Base-by-base conservation (phyloP, 92 coral and sea anemone genomes). In the Parazoanthus darwini region DNA sequence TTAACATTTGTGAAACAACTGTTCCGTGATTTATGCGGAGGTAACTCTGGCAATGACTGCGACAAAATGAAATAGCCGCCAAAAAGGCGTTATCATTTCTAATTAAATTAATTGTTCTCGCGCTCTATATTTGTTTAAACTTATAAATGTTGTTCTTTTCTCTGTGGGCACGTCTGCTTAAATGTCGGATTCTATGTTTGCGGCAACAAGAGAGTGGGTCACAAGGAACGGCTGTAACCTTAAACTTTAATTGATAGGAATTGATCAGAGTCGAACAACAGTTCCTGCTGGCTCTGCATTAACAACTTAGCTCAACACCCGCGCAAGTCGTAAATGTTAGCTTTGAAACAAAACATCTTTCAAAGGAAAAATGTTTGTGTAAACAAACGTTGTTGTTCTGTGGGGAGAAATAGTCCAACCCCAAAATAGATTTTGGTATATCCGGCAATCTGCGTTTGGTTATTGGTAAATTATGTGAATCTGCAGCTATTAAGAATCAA, bases 321-420 rank as follows among this genome's bases (percentile, higher is more conserved):
- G 59, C 67, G 74, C 13, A 71, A 72, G 79, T 73, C 16, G 54
- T 39, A 50, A 84, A 43, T 84, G 79, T 84, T 72, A 70, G 44
- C 87, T 84, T 84, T 71, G 79, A 71, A 48, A 42, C 77, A 84
- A 84, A 84, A 71, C 39, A 84, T 72, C 78, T 71, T 84, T 68
- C 50, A 44, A 43, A 26, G 37, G n/a, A 71, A 84, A 70, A 46
- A 11, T 68, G 59, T 26, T 33, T 70, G 26, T 68, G 36, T 54
- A 84, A 84, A 84, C 87, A 70, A 26, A 33, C 59, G 16, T 71
- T 70, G 7, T 71, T 44, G 6, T 71, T 70, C 66, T 26, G 33
- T 44, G 43, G 50, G n/a, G 68, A 70, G 37, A 26, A 26, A 71
- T 29, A 46, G 59, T 46, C 35, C 42, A 14, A 35, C 78, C 78